These are phyloP conservation scores for Ophion ellenae DNA, from an alignment of 2,888 invertebrate genomes.

Conservation along the genomic window DNA sequence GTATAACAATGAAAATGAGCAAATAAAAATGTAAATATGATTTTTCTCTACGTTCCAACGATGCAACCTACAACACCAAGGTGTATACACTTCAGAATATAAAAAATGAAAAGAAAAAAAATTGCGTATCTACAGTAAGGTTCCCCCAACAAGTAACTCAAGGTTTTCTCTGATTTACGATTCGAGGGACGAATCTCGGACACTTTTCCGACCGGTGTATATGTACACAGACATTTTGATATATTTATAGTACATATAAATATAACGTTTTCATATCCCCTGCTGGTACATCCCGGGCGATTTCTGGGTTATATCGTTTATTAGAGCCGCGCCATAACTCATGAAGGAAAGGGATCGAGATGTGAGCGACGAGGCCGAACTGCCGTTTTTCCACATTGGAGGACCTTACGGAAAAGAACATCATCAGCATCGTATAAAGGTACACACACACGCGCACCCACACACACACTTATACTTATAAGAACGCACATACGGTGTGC, in stretches of 20 bases:
- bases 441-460: not conserved
- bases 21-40: too few species aligned
- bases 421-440: slow-evolving; percentile 14
- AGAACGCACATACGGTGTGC: not conserved
- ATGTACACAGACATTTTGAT: not conserved
- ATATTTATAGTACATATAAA: slow-evolving; percentile 34
- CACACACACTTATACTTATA: not conserved
- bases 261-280: slow-evolving; percentile 46
- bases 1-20: too few species aligned
- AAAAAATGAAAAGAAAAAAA: not conserved
- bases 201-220: slow-evolving; percentile 4
- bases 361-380: slow-evolving; percentile 19
- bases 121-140: not conserved
- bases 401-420: slow-evolving; percentile 17
- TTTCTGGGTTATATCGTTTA: slow-evolving; percentile 59
- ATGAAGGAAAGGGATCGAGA: slow-evolving; percentile 44
- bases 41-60: too few species aligned
- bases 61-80: too few species aligned
- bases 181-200: slow-evolving; percentile 32
- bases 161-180: slow-evolving; percentile 24
- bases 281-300: slow-evolving; percentile 43
- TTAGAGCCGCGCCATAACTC: slow-evolving; percentile 57
- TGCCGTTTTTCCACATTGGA: slow-evolving; percentile 28
- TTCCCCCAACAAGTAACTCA: slow-evolving; percentile 14
- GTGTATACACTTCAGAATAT: not conserved